Evolutionary conservation across 2,797 vertebrate species (phyloP), one percentile per base, ranked within the genome.

Genomic region (Molossus alvarezi): DNA sequence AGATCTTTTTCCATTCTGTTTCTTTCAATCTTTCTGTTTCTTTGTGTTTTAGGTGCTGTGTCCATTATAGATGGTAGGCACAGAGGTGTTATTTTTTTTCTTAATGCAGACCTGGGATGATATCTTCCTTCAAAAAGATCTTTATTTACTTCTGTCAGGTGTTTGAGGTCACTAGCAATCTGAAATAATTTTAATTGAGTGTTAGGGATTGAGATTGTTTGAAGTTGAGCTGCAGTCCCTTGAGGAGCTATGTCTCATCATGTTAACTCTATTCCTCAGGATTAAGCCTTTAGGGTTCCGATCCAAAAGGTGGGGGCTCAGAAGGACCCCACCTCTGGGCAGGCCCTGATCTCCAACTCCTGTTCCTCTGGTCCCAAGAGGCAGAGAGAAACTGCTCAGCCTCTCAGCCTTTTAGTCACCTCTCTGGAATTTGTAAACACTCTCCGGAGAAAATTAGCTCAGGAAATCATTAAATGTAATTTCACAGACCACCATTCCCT

Each of bases 401-500:
- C 17, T 41, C 33, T 62, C 21, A 25, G 41, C 25, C 79, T 60
- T 65, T 81, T 41, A 11, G 57, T 77, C 11, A 45, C 17, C 27
- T 58, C 73, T 86, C 23, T 80, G 60, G 82, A 84, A 53, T 53
- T 53, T 75, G 72, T 77, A 95, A 89, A 53, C 18, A 80, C 48
- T 11, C n/a, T 6, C 25, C 45, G 69, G 69, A 88, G 76, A 76
- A 84, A 96, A 60, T 58, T 20, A 82, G 51, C 33, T 8, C n/a
- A 45, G 77, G 25, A 67, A 90, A 72, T 14, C 15, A 15, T 41
- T 45, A 25, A 67, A 33, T n/a, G 83, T 71, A 5, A 29, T 64
- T 75, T 55, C 9, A 2, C 3, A 29, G 41, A 13, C 51, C 18
- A 53, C 41, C 11, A 1, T 41, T 12, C 5, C 18, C 12, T 6